Conservation (phyloP, 1,140 invertebrate species). For the Trissolcus basalis region DNA sequence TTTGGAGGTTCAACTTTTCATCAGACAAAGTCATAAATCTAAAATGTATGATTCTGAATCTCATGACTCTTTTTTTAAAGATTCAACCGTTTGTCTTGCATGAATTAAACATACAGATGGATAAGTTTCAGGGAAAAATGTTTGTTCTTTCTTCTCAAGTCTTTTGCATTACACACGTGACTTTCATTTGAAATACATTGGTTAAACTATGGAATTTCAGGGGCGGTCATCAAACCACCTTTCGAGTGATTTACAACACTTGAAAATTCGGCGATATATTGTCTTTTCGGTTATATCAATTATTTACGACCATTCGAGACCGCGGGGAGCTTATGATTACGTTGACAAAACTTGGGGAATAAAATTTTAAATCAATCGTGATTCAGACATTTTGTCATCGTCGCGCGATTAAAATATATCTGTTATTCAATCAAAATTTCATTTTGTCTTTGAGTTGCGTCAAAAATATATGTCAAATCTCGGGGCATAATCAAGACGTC, state of each 20-base stretch:
- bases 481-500: conserved; percentile 49
- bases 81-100: conserved; percentile 24
- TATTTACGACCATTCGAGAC: too few species aligned
- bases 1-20: too few species aligned
- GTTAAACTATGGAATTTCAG: conserved; percentile 36
- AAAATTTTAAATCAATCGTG: too few species aligned
- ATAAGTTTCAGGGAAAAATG: conserved; percentile 23
- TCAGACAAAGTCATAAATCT: neutral
- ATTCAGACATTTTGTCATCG: too few species aligned
- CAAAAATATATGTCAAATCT: conserved; percentile 27
- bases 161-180: conserved; percentile 34
- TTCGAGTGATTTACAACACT: conserved; percentile 32
- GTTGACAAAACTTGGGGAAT: too few species aligned
- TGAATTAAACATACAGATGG: conserved; percentile 42
- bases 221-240: conserved; percentile 33
- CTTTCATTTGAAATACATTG: conserved; percentile 40
- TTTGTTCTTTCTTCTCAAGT: conserved; percentile 25
- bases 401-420: too few species aligned
- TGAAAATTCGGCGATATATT: conserved; percentile 15
- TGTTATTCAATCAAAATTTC: neutral
- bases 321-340: too few species aligned
- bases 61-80: conserved; percentile 7
- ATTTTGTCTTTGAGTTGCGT: conserved; percentile 14
- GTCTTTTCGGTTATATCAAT: too few species aligned
- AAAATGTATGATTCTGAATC: conserved; percentile 16